Conservation (phyloP, 2,797 vertebrate genomes). For the Enteromius paludinosus region DNA sequence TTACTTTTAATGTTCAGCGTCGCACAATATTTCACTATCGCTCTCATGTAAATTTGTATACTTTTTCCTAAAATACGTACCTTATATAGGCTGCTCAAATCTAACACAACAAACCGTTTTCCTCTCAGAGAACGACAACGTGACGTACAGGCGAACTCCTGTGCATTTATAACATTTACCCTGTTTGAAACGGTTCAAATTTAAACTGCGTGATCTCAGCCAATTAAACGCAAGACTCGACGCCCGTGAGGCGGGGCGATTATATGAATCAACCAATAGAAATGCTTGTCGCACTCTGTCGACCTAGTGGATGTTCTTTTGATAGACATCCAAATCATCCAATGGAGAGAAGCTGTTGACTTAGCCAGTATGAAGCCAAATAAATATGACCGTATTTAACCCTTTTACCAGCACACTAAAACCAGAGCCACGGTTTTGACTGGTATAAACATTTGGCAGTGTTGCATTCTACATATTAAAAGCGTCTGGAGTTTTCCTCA, state of each 20-base stretch:
- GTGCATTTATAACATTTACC: background rate
- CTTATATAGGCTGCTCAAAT: slow-evolving; percentile 10
- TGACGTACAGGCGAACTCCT: background rate
- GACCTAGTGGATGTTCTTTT: background rate
- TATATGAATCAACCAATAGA: slow-evolving; percentile 70
- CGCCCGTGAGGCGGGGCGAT: slow-evolving; percentile 58
- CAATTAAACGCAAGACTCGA: slow-evolving; percentile 67
- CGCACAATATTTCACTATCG: background rate
- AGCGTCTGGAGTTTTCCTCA: background rate
- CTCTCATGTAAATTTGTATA: background rate
- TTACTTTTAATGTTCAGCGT: background rate
- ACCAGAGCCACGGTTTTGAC: too few relatives aligned
- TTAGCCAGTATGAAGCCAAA: background rate
- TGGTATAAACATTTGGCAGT: background rate
- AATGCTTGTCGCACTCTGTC: background rate
- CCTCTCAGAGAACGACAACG: background rate
- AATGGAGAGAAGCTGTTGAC: background rate
- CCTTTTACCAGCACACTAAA: background rate
- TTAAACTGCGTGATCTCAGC: slow-evolving; percentile 72
- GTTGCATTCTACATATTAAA: background rate
- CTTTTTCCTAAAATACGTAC: slow-evolving; percentile 7
- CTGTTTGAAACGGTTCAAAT: slow-evolving; percentile 70
- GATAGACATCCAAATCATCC: slow-evolving; percentile 33
- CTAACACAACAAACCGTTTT: slow-evolving; percentile 17
- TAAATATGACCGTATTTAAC: slow-evolving; percentile 7